Percentiles rank a stretch among this genome's conserved stretches.
Conservation (phyloP, 1,140 invertebrate genomes). For the Drosophila pseudoananassae region DNA sequence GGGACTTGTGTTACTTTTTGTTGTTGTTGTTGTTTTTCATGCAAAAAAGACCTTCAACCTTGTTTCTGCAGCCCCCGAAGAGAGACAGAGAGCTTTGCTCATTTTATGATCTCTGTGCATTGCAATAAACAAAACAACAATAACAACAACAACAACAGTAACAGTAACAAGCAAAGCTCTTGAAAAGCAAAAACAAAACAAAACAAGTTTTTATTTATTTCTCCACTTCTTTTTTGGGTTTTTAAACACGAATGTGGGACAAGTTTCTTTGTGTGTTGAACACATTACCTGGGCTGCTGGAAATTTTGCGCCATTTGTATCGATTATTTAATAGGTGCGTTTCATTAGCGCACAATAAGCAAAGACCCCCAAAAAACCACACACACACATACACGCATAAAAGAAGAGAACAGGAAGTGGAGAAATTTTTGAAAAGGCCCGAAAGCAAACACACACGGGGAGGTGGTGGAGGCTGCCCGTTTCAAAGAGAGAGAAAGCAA, state of each 20-base stretch:
- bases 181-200: conserved; percentile 49
- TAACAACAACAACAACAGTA: neutral
- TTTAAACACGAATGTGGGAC: conserved; percentile 32
- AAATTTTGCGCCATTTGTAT: conserved; percentile 26
- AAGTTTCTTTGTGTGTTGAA: conserved; percentile 30
- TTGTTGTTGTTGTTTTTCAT: conserved; percentile 43
- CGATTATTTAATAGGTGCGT: conserved; percentile 34
- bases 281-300: neutral
- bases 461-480: neutral
- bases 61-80: conserved; percentile 34
- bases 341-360: conserved; percentile 6
- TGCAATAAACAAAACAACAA: conserved; percentile 14
- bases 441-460: no score
- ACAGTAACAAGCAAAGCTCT: neutral
- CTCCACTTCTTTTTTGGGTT: conserved; percentile 20
- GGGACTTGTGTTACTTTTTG: no score
- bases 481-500: conserved; percentile 1
- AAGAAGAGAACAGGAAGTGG: neutral
- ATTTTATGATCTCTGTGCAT: conserved; percentile 3
- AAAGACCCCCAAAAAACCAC: neutral
- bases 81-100: conserved; percentile 10
- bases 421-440: neutral
- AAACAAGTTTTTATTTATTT: conserved; percentile 46
- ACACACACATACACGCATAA: neutral
- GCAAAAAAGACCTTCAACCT: conserved; percentile 73